phyloP scores from a whole-genome alignment of 1,140 invertebrate species.

The Tribolium madens region DNA sequence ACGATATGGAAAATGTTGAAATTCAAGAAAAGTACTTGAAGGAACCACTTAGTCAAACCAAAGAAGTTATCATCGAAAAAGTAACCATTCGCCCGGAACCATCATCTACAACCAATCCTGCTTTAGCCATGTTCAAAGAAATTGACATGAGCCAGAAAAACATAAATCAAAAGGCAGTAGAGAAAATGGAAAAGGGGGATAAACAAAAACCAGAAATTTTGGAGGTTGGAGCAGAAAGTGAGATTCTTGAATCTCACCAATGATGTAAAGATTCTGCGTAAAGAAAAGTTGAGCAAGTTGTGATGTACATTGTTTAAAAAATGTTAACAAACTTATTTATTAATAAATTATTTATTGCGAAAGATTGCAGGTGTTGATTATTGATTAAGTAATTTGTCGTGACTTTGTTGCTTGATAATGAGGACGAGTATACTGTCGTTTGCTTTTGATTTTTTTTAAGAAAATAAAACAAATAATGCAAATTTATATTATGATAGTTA shows the following conservation, averaged over 20 bases:
- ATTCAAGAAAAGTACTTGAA: slow-evolving; percentile 32
- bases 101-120: slow-evolving; percentile 19
- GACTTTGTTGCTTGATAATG: no score
- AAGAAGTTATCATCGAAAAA: slow-evolving; percentile 31
- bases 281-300: no score
- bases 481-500: no score
- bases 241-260: background rate
- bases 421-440: no score
- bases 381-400: background rate
- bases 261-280: no score
- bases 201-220: background rate
- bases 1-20: slow-evolving; percentile 40
- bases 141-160: slow-evolving; percentile 2
- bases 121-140: slow-evolving; percentile 27
- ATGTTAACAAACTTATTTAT: slow-evolving; percentile 7
- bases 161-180: background rate
- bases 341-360: slow-evolving; percentile 30
- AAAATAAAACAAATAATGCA: no score
- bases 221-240: background rate
- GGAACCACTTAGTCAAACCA: background rate
- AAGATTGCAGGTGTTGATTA: background rate
- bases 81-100: slow-evolving; percentile 6
- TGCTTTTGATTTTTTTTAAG: no score
- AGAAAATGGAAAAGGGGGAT: background rate
- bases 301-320: background rate